Conservation (phyloP, 1,140 invertebrate genomes). For the Drosophila gunungcola region DNA sequence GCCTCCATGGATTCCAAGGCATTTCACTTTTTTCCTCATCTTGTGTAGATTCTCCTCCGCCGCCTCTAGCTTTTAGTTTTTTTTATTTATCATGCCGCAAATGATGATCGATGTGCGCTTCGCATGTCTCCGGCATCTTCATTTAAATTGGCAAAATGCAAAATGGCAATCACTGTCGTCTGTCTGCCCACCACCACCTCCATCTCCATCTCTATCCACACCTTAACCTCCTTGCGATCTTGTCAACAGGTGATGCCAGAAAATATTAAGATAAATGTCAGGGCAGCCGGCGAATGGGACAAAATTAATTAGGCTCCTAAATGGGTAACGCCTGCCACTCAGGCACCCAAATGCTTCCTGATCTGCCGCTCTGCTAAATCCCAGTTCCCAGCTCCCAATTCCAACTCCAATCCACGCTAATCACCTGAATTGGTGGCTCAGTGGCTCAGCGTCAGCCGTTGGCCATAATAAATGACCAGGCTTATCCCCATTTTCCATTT, state of each 20-base stretch:
- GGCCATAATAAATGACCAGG: conserved; percentile 63
- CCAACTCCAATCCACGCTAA: conserved; percentile 60
- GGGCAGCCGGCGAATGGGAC: conserved; percentile 32
- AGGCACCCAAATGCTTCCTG: conserved; percentile 35
- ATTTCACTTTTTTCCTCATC: conserved; percentile 69
- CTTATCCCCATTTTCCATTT: conserved; percentile 1
- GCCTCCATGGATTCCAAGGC: conserved; percentile 46
- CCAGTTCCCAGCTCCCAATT: conserved; percentile 2
- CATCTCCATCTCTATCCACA: background rate
- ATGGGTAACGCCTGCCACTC: conserved; percentile 48
- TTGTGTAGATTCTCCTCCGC: conserved; percentile 1
- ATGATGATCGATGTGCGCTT: conserved; percentile 79
- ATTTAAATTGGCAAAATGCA: conserved; percentile 69
- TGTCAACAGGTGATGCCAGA: conserved; percentile 60
- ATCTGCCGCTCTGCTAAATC: conserved; percentile 2
- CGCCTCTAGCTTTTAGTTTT: conserved; percentile 4
- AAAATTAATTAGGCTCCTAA: conserved; percentile 72
- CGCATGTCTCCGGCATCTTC: conserved; percentile 64
- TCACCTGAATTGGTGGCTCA: conserved; percentile 39
- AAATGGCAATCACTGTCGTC: conserved; percentile 44
- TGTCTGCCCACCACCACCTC: background rate
- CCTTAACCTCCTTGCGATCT: conserved; percentile 1
- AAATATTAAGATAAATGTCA: conserved; percentile 77
- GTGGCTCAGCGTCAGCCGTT: conserved; percentile 37
- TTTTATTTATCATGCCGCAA: conserved; percentile 67